Conservation (phyloP, 2,888 invertebrate genomes). For the Cephus runcator region DNA sequence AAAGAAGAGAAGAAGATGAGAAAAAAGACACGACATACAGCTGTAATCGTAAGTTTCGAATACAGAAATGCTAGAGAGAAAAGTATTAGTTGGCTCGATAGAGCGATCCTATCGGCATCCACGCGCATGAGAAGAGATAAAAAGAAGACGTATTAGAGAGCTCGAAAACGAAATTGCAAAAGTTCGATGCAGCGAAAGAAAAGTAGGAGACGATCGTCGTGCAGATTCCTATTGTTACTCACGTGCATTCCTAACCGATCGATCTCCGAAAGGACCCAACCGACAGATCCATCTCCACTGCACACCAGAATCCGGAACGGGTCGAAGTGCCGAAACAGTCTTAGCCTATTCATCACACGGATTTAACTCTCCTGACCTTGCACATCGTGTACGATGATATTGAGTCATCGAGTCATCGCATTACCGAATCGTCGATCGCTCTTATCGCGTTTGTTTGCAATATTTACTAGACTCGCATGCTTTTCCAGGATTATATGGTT, state of each 20-base stretch:
- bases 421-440: too few relatives aligned
- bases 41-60: neutral
- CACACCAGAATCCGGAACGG: constrained; percentile 96
- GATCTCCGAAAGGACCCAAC: constrained; percentile 97
- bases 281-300: constrained; percentile 97
- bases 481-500: neutral
- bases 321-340: constrained; percentile 94
- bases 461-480: too few relatives aligned
- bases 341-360: constrained; percentile 69
- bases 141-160: neutral
- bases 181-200: neutral
- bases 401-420: too few relatives aligned
- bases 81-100: neutral
- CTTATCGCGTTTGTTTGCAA: too few relatives aligned
- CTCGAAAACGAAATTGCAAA: neutral
- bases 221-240: constrained; percentile 64
- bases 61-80: neutral
- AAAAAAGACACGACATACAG: neutral
- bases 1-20: neutral
- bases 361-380: neutral
- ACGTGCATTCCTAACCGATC: constrained; percentile 96
- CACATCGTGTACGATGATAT: neutral
- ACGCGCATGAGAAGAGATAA: neutral
- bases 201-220: constrained; percentile 14
- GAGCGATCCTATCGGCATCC: too few relatives aligned